Conservation (phyloP, 2,888 invertebrate species). For the Synanthedon andrenaeformis region DNA sequence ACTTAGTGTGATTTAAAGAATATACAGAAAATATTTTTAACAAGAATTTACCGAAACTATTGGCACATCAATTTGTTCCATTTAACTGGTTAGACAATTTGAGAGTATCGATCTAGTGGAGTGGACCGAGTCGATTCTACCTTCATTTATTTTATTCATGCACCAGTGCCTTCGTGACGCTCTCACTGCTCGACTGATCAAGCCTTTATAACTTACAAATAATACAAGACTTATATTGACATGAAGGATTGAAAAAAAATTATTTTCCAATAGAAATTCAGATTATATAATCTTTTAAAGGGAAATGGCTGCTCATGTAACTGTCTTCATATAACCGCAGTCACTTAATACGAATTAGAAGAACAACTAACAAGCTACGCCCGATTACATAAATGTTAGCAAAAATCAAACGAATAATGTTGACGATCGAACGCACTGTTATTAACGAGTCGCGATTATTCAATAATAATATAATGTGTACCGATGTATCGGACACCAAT, state of each 20-base stretch:
- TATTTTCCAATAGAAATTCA: too few species aligned
- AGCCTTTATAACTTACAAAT: too few species aligned
- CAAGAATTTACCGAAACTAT: too few species aligned
- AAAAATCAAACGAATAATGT: too few species aligned
- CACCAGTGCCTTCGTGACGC: neutral
- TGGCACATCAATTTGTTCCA: too few species aligned
- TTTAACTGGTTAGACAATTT: neutral
- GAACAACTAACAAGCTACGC: neutral
- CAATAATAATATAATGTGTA: constrained; percentile 1
- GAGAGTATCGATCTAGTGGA: neutral
- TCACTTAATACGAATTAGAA: neutral
- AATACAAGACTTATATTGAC: too few species aligned
- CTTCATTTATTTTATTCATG: neutral
- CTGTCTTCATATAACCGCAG: neutral
- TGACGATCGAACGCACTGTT: too few species aligned
- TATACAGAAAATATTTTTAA: too few species aligned
- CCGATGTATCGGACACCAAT: constrained; percentile 22
- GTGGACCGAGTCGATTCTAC: neutral
- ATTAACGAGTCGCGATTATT: neutral
- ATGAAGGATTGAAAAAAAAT: too few species aligned
- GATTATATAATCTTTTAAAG: too few species aligned
- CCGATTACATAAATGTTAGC: neutral
- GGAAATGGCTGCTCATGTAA: too few species aligned
- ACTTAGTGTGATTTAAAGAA: too few species aligned
- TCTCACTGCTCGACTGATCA: neutral